Evolutionary conservation across 2,888 invertebrate genomes (phyloP).

Genomic region (Cephus nigrinus): DNA sequence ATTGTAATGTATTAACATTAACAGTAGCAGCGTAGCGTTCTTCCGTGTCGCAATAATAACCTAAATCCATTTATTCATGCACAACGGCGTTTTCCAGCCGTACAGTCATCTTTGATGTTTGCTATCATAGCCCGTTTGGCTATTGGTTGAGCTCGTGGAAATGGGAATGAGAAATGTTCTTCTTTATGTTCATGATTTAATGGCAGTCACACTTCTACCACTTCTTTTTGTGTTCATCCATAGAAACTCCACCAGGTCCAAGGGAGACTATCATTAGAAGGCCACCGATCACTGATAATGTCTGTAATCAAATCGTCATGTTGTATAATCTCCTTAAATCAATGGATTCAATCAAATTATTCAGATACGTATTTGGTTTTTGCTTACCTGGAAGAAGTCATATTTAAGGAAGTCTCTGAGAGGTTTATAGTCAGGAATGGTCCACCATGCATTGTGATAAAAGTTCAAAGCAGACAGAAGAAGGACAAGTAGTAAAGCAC

Average conservation of each 20-base stretch:
- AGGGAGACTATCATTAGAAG: slow-evolving; percentile 97
- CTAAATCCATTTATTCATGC: slow-evolving; percentile 17
- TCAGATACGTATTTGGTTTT: background rate
- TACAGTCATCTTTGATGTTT: slow-evolving; percentile 2
- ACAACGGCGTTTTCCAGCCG: slow-evolving; percentile 14
- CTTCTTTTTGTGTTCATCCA: slow-evolving; percentile 99
- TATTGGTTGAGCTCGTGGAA: slow-evolving; percentile 32
- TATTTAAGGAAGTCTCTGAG: slow-evolving; percentile 99
- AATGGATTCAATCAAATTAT: background rate
- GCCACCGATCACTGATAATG: slow-evolving; percentile 97
- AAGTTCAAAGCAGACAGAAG: slow-evolving; percentile 91
- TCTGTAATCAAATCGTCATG: slow-evolving; percentile 71
- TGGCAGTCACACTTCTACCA: slow-evolving; percentile 74
- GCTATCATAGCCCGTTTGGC: slow-evolving; percentile 16
- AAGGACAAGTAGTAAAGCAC: slow-evolving; percentile 91
- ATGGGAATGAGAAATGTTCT: slow-evolving; percentile 41
- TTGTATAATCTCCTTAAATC: background rate
- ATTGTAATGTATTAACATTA: slow-evolving; percentile 19
- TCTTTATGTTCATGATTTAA: slow-evolving; percentile 32
- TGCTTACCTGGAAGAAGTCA: slow-evolving; percentile 97
- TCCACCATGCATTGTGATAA: slow-evolving; percentile 99
- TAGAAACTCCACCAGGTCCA: slow-evolving; percentile 98
- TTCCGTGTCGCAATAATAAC: slow-evolving; percentile 22
- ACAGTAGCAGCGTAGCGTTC: slow-evolving; percentile 28
- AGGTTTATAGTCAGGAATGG: slow-evolving; percentile 93